Percentiles rank a stretch among this genome's conserved stretches.
phyloP scores from a whole-genome alignment of 2,888 invertebrate species.

The Chrysotoxum bicinctum region DNA sequence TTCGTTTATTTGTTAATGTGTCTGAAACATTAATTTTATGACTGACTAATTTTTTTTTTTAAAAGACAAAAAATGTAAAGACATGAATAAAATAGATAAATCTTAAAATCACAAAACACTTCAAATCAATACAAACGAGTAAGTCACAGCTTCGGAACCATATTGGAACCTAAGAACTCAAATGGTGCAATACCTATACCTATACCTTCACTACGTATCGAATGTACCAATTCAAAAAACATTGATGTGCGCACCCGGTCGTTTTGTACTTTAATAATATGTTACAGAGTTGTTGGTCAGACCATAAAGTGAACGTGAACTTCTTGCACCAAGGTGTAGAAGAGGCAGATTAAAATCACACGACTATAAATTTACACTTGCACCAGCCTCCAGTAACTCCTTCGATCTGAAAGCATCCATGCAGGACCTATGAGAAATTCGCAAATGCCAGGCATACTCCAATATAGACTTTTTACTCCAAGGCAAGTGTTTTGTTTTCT shows the following conservation, averaged over 20 bases:
- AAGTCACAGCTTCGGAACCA: slow-evolving; percentile 33
- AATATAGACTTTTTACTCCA: slow-evolving; percentile 28
- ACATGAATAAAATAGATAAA: background rate
- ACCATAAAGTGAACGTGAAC: slow-evolving; percentile 64
- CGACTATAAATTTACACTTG: slow-evolving; percentile 82
- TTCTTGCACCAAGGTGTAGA: slow-evolving; percentile 67
- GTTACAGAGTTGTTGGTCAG: slow-evolving; percentile 53
- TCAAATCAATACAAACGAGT: slow-evolving; percentile 21
- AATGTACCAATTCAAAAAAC: slow-evolving; percentile 18
- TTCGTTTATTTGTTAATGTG: no score
- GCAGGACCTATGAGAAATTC: slow-evolving; percentile 60
- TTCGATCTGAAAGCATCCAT: slow-evolving; percentile 36
- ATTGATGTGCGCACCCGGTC: slow-evolving; percentile 59
- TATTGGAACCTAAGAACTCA: slow-evolving; percentile 4
- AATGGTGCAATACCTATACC: background rate
- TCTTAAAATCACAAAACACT: slow-evolving; percentile 2
- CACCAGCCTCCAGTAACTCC: slow-evolving; percentile 78
- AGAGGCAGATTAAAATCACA: slow-evolving; percentile 80
- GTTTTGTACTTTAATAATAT: slow-evolving; percentile 64
- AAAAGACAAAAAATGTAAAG: background rate
- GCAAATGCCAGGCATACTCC: slow-evolving; percentile 59
- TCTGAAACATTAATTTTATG: no score
- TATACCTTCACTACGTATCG: background rate
- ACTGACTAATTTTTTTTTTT: no score
- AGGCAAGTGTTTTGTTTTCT: slow-evolving; percentile 40